A percentile compares a stretch with the other conserved stretches of the same genome.
Evolutionary conservation across 2,888 invertebrate species (phyloP).

Genomic region (Drosophila neoperkinsi): DNA sequence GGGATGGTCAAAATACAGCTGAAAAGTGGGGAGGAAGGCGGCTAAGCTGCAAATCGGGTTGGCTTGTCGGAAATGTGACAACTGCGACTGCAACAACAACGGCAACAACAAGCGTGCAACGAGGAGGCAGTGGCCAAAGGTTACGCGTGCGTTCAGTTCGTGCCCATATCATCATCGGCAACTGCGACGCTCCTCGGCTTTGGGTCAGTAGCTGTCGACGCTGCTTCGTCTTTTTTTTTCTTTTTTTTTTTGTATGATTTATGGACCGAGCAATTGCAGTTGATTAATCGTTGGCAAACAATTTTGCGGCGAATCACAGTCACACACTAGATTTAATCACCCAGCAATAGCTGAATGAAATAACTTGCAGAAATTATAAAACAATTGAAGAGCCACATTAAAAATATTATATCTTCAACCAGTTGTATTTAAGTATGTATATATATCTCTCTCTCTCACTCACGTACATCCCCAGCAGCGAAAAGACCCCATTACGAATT

Average conservation of each 20-base stretch:
- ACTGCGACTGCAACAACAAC: slow-evolving; percentile 31
- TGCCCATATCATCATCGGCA: slow-evolving; percentile 60
- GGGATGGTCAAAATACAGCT: slow-evolving; percentile 53
- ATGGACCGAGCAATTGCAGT: slow-evolving; percentile 49
- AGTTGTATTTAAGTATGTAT: not conserved
- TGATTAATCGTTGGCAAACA: slow-evolving; percentile 64
- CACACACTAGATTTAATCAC: slow-evolving; percentile 13
- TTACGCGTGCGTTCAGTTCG: slow-evolving; percentile 82
- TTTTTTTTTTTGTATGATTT: slow-evolving; percentile 55
- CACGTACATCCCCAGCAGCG: not conserved
- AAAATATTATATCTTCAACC: not conserved
- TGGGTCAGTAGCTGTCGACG: slow-evolving; percentile 73
- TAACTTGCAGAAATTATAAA: not conserved
- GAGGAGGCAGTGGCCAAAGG: slow-evolving; percentile 69
- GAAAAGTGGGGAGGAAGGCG: slow-evolving; percentile 43
- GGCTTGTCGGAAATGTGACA: slow-evolving; percentile 43
- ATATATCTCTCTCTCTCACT: not conserved
- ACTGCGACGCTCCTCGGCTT: slow-evolving; percentile 38
- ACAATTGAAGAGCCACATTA: not conserved
- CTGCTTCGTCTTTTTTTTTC: slow-evolving; percentile 14
- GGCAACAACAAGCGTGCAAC: slow-evolving; percentile 6
- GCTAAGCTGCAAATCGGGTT: slow-evolving; percentile 75
- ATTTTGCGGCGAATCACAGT: slow-evolving; percentile 41
- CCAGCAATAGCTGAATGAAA: not conserved
- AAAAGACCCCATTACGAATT: not conserved